phyloP scores from a whole-genome alignment of 2,888 invertebrate genomes.

The Leptothorax acervorum region DNA sequence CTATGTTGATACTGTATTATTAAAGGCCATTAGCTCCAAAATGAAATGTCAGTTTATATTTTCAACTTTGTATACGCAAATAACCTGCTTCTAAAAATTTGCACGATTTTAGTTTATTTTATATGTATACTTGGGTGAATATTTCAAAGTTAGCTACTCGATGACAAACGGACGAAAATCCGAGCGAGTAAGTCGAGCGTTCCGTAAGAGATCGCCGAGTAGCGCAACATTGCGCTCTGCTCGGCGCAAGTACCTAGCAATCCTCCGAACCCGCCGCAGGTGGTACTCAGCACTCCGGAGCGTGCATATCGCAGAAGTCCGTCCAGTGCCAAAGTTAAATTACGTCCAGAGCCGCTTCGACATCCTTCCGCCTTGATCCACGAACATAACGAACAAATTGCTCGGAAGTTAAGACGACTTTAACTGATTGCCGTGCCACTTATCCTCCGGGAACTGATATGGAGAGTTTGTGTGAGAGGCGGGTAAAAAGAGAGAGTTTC shows the following conservation, averaged over 20 bases:
- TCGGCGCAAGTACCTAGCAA: constrained; percentile 28
- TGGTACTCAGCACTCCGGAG: constrained; percentile 45
- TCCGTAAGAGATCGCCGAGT: constrained; percentile 2
- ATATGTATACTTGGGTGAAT: background rate
- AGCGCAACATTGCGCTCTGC: background rate
- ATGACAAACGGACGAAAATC: constrained; percentile 32
- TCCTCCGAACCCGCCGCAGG: constrained; percentile 23
- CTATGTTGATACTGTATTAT: background rate
- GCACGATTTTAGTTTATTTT: constrained; percentile 3
- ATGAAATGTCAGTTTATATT: background rate
- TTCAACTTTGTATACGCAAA: background rate
- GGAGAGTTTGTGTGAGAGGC: background rate
- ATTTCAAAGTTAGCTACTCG: constrained; percentile 23
- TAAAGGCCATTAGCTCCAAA: background rate
- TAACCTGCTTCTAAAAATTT: background rate
- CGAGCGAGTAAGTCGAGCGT: background rate
- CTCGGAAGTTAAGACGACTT: constrained; percentile 55
- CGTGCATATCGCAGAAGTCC: constrained; percentile 57
- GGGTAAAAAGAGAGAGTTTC: background rate
- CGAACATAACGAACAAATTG: constrained; percentile 62
- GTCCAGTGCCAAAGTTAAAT: constrained; percentile 66
- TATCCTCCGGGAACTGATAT: constrained; percentile 35
- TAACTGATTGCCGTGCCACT: constrained; percentile 57
- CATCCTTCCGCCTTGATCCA: constrained; percentile 30
- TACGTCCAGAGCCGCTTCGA: constrained; percentile 58